Percentiles rank a stretch among this genome's conserved stretches.
These are phyloP conservation scores for Galerucella nymphaeae DNA, from an alignment of 2,888 invertebrate genomes.

Conservation along the genomic window DNA sequence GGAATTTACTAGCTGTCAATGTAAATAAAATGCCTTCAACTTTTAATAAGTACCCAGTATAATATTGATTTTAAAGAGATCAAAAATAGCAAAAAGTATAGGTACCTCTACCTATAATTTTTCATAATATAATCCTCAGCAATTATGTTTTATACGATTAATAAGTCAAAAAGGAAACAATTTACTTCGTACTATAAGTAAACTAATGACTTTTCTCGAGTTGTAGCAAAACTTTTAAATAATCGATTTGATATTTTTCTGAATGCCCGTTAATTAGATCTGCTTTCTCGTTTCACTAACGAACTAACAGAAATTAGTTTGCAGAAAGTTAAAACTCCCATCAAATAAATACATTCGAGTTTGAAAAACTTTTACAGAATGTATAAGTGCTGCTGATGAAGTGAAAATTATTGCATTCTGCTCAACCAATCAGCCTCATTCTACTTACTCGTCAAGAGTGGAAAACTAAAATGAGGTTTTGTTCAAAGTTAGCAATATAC, in stretches of 20 bases:
- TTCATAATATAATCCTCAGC: too few relatives aligned
- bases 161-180: not conserved
- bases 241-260: constrained; percentile 6
- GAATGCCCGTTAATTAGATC: constrained; percentile 15
- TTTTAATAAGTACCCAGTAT: too few relatives aligned
- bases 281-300: constrained; percentile 17
- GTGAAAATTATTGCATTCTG: constrained; percentile 41
- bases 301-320: constrained; percentile 37
- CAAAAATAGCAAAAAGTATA: too few relatives aligned
- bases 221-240: constrained; percentile 1
- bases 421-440: not conserved
- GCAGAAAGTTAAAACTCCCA: constrained; percentile 30
- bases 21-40: too few relatives aligned
- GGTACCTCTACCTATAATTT: too few relatives aligned
- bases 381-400: constrained; percentile 40
- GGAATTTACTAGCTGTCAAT: too few relatives aligned
- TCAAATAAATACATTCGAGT: constrained; percentile 11
- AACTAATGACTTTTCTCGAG: constrained; percentile 3
- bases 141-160: too few relatives aligned
- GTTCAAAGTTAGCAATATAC: not conserved
- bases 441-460: not conserved
- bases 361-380: constrained; percentile 9
- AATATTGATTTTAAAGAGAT: too few relatives aligned
- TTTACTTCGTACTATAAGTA: constrained; percentile 6
- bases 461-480: not conserved